These are phyloP conservation scores for Himalopsyche kuldschensis DNA, from an alignment of 2,888 invertebrate genomes.

Conservation along the genomic window DNA sequence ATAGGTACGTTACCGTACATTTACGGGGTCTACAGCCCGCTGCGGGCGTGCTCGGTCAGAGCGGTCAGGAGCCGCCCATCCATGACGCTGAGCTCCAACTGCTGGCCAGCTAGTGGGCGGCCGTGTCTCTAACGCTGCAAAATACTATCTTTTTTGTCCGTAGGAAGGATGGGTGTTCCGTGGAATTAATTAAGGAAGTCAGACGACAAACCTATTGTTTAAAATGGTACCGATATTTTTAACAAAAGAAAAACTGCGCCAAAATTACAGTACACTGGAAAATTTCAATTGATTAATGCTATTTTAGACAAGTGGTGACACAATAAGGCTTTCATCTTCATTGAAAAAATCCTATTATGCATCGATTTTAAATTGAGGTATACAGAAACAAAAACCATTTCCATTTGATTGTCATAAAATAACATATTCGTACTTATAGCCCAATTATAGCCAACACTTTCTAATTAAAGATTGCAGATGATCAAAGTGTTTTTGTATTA, in stretches of 20 bases:
- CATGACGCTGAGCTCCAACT: neutral
- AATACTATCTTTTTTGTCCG: neutral
- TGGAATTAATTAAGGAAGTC: neutral
- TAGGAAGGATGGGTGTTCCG: neutral
- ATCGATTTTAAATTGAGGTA: too few species aligned
- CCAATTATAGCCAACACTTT: too few species aligned
- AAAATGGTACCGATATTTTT: neutral
- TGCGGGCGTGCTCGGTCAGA: slow-evolving; percentile 27
- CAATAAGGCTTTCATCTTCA: too few species aligned
- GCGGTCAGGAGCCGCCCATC: slow-evolving; percentile 15
- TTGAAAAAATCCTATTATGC: too few species aligned
- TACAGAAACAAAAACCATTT: too few species aligned
- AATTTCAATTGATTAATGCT: neutral
- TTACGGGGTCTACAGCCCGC: neutral
- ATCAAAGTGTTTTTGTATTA: too few species aligned
- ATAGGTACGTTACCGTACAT: neutral
- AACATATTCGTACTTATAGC: too few species aligned
- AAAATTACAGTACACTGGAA: neutral
- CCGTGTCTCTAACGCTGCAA: neutral
- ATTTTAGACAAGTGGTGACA: too few species aligned
- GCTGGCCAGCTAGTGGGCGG: neutral
- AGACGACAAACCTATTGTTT: neutral
- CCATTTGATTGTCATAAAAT: too few species aligned
- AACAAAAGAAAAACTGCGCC: neutral
- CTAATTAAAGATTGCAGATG: too few species aligned